Evolutionary conservation across 2,113 vertebrate species (phyloP).

Genomic region (Nycticryphes semicollaris): DNA sequence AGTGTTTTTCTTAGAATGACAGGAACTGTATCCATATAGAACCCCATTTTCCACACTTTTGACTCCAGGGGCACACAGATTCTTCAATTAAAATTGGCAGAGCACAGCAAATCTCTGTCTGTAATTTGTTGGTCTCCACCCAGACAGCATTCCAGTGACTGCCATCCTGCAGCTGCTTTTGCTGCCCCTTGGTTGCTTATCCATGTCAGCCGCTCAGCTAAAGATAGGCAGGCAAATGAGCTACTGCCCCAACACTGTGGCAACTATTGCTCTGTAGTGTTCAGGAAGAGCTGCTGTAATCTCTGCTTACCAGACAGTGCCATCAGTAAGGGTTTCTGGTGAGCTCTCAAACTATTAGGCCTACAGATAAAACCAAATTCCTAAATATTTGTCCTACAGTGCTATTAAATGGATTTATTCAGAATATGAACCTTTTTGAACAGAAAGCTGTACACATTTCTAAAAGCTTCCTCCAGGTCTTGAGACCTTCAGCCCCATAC

Average conservation of each 20-base stretch:
- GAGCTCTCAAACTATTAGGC: neutral
- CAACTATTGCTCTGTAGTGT: neutral
- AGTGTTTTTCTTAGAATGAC: neutral
- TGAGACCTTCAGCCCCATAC: fast-evolving
- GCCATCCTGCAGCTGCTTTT: neutral
- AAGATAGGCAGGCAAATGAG: neutral
- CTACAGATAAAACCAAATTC: neutral
- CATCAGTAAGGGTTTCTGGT: neutral
- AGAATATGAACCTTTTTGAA: neutral
- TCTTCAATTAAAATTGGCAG: neutral
- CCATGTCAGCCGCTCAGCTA: neutral
- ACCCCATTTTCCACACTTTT: neutral
- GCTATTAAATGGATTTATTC: neutral
- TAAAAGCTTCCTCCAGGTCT: neutral
- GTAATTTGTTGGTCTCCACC: neutral
- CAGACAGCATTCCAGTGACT: neutral
- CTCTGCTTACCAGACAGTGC: neutral
- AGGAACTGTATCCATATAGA: neutral
- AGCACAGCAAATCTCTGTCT: neutral
- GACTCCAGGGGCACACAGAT: neutral
- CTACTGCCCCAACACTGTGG: neutral
- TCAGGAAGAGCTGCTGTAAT: neutral
- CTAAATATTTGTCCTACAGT: neutral
- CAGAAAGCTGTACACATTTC: neutral
- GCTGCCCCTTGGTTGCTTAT: neutral